These are phyloP conservation scores for Rafetus swinhoei DNA, from an alignment of 2,113 vertebrate genomes.

Conservation along the genomic window DNA sequence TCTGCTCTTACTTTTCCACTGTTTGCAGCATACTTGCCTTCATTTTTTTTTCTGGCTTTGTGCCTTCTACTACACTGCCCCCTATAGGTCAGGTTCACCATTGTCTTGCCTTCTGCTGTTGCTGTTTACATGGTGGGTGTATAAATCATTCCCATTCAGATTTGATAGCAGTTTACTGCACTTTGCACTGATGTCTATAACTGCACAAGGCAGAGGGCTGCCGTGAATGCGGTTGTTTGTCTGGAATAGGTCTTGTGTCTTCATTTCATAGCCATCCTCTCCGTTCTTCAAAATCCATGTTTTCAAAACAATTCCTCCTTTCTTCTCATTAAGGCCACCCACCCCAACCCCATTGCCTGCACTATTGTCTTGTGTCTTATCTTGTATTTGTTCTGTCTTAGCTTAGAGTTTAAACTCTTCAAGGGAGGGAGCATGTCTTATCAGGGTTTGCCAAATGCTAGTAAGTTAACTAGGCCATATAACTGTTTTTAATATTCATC, in stretches of 20 bases:
- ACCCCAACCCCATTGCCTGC: not conserved
- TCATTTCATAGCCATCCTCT: not conserved
- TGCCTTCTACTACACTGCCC: not conserved
- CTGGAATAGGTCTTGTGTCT: not conserved
- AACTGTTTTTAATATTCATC: conserved; percentile 5
- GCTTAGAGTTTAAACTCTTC: conserved; percentile 4
- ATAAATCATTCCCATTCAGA: not conserved
- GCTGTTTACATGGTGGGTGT: not conserved
- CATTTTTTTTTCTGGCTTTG: not conserved
- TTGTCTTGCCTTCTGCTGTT: not conserved
- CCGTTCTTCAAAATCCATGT: not conserved
- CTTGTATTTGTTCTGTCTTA: not conserved
- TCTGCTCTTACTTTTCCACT: not conserved
- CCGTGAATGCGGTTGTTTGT: not conserved
- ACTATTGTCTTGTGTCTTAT: not conserved
- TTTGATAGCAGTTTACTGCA: not conserved
- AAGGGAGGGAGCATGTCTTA: not conserved
- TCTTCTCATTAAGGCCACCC: not conserved
- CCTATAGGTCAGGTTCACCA: not conserved
- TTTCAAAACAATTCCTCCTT: not conserved
- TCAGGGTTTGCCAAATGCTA: not conserved
- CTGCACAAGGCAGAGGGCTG: not conserved
- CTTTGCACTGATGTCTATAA: not conserved
- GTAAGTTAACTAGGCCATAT: not conserved
- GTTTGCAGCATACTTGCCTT: not conserved